Percentiles rank a stretch among this genome's conserved stretches.
These are phyloP conservation scores for Poecile atricapillus DNA, from an alignment of 2,113 vertebrate species.

Conservation along the genomic window DNA sequence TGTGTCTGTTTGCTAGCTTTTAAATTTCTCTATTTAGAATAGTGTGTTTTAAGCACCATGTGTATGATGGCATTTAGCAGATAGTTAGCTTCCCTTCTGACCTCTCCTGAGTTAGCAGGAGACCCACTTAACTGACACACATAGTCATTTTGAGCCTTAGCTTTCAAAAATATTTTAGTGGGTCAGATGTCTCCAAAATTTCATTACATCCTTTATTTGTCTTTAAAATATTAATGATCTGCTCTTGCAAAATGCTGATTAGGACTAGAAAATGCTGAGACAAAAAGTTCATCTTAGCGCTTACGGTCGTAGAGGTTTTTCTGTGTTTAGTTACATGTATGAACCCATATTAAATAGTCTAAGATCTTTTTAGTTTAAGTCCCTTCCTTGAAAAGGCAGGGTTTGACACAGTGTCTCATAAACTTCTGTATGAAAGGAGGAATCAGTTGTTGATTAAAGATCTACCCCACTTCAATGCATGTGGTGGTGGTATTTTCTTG, in stretches of 20 bases:
- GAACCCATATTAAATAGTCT: constrained; percentile 13
- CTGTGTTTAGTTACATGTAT: constrained; percentile 11
- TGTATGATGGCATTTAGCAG: background rate
- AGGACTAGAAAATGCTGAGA: constrained; percentile 47
- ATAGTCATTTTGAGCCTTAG: constrained; percentile 8
- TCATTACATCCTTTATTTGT: constrained; percentile 52
- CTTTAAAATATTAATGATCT: constrained; percentile 60
- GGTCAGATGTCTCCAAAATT: constrained; percentile 56
- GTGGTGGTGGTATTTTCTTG: background rate
- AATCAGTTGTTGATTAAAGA: background rate
- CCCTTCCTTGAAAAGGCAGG: background rate
- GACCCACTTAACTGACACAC: constrained; percentile 28
- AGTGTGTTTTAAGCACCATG: background rate
- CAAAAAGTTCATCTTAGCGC: background rate
- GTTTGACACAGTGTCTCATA: background rate
- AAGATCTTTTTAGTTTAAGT: constrained; percentile 12
- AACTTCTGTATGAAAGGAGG: background rate
- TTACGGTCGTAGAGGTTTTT: background rate
- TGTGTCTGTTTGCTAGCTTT: background rate
- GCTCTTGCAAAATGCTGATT: constrained; percentile 38
- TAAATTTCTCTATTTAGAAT: background rate
- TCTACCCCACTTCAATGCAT: background rate
- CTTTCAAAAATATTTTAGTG: constrained; percentile 59
- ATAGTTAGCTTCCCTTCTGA: constrained; percentile 3
- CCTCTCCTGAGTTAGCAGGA: constrained; percentile 7